Base-by-base conservation (phyloP, 2,797 vertebrate species). In the Muscicapa comitata region DNA sequence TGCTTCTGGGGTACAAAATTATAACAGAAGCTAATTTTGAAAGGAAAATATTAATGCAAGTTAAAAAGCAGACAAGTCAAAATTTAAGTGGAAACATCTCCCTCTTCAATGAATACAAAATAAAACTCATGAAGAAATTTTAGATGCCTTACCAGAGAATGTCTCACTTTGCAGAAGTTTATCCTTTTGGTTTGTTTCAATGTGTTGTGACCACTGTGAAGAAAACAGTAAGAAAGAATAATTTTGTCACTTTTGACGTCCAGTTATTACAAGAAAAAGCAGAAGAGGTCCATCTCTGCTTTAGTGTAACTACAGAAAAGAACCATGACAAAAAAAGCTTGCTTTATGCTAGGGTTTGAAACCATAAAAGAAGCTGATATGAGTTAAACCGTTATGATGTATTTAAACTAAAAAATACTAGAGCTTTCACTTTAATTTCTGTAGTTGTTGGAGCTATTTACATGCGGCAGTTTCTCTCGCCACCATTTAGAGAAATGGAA, bases 391-490 rank as follows among this genome's bases (percentile, higher is more conserved):
- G 51, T 25, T 55, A 20, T 3, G 33, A 59, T 5, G 3, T 23
- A 29, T 31, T 33, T 47, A 31, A 58, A 57, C 5, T 8, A 24
- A 8, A 61, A 19, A 5, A 11, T 50, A 23, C n/a, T 42, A 28
- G 65, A 81, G 2, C 9, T 79, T 73, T 87, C 40, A 31, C 31
- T 73, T 55, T 58, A 51, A 47, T 78, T 88, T 24, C 10, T 63
- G 2, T 55, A 73, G 20, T 9, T 67, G 9, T 28, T 66, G 42
- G 24, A 57, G 6, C 6, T 57, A 11, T 57, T 93, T 79, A 21
- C 6, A 47, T 54, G 4, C 20, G 59, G 5, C 1, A 5, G 9
- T 59, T 10, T 48, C 40, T 18, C 3, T 26, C 1, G 0, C 11
- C 5, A 6, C 1, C 1, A 7, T 24, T 57, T 75, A 55, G 7